Evolutionary conservation across 2,113 vertebrate genomes (phyloP).

Genomic region (Platysteira castanea): DNA sequence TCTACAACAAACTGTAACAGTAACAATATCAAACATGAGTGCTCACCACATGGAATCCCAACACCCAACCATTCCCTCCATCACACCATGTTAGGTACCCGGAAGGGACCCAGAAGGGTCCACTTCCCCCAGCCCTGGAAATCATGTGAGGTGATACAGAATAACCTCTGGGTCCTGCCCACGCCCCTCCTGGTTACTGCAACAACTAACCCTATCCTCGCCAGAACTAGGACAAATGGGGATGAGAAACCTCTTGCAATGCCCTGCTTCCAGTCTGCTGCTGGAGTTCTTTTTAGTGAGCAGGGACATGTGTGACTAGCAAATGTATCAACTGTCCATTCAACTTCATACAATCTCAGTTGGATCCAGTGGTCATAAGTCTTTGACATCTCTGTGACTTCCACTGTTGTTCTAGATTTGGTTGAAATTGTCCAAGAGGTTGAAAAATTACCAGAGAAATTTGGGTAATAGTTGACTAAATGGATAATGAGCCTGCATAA

Average conservation of each 20-base stretch:
- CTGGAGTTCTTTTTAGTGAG: background rate
- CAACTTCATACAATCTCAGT: background rate
- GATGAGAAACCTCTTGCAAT: background rate
- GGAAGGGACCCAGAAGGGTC: background rate
- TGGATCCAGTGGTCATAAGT: background rate
- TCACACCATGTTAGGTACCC: background rate
- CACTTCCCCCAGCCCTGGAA: fast-evolving
- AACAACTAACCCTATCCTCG: background rate
- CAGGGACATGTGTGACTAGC: background rate
- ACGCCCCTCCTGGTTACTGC: background rate
- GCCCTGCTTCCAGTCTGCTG: background rate
- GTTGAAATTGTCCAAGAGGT: background rate
- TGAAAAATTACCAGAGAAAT: background rate
- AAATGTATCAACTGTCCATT: background rate
- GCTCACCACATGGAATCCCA: background rate
- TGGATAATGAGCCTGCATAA: background rate
- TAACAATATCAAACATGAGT: background rate
- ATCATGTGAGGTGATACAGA: background rate
- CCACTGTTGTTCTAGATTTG: background rate
- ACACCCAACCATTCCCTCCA: background rate
- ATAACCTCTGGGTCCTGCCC: background rate
- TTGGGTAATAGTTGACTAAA: background rate
- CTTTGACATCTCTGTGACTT: background rate
- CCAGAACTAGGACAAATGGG: background rate
- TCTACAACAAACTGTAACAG: background rate